Evolutionary conservation across 1,140 invertebrate species (phyloP).

Genomic region (Cephus cinctus): DNA sequence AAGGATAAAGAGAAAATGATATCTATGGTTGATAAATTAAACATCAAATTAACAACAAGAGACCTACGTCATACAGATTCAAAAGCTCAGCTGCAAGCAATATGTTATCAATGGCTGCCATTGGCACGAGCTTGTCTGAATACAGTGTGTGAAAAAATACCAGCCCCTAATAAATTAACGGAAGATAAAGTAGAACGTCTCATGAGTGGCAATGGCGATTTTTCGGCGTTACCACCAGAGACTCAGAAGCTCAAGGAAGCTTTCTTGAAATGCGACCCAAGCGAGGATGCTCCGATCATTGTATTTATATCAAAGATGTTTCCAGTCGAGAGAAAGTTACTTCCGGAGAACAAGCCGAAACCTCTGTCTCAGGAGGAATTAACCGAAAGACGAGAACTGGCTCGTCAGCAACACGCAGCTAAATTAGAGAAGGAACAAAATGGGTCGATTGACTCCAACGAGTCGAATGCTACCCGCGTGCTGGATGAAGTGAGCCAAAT

Average conservation of each 20-base stretch:
- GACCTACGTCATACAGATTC: constrained; percentile 79
- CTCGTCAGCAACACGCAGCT: constrained; percentile 64
- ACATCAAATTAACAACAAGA: constrained; percentile 73
- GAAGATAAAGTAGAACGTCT: constrained; percentile 68
- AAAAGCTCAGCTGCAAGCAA: constrained; percentile 75
- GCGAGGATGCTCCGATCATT: constrained; percentile 71
- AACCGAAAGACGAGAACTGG: constrained; percentile 66
- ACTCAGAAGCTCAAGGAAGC: constrained; percentile 74
- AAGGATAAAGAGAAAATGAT: constrained; percentile 82
- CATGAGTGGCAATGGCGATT: constrained; percentile 60
- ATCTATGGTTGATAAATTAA: constrained; percentile 80
- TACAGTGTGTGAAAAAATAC: constrained; percentile 79
- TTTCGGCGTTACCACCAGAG: constrained; percentile 68
- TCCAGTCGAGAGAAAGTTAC: constrained; percentile 67
- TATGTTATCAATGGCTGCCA: constrained; percentile 89
- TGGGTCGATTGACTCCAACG: constrained; percentile 25
- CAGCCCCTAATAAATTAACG: constrained; percentile 76
- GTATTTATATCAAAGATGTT: constrained; percentile 97
- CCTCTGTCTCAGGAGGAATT: constrained; percentile 77
- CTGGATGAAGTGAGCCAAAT: too few species aligned
- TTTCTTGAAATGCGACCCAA: constrained; percentile 72
- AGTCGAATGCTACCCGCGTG: too few species aligned
- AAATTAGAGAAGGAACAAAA: constrained; percentile 31
- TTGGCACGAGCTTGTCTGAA: constrained; percentile 77
- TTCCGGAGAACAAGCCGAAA: constrained; percentile 74